Conservation (phyloP, 2,888 invertebrate genomes). For the Lycaena phlaeas region DNA sequence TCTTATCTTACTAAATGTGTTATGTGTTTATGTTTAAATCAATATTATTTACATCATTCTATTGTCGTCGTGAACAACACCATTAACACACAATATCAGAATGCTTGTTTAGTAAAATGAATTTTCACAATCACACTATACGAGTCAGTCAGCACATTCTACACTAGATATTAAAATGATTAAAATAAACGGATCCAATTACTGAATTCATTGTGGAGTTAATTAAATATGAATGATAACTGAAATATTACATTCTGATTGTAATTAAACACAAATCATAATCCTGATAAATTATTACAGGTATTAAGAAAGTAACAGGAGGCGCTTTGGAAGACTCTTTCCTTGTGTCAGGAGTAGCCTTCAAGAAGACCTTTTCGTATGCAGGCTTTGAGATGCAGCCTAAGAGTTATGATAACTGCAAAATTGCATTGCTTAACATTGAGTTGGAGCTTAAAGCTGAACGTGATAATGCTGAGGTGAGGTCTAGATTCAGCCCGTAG, state of each 20-base stretch:
- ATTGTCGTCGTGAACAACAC: too few species aligned
- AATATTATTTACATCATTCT: too few species aligned
- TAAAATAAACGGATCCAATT: slow-evolving; percentile 35
- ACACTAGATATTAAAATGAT: too few species aligned
- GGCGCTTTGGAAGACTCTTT: slow-evolving; percentile 90
- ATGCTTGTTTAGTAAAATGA: too few species aligned
- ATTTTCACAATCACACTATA: too few species aligned
- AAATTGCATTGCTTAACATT: slow-evolving; percentile 96
- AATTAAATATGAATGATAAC: slow-evolving; percentile 17
- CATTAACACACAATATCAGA: too few species aligned
- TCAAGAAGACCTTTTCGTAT: slow-evolving; percentile 99
- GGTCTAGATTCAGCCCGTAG: slow-evolving; percentile 8
- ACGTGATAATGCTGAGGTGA: slow-evolving; percentile 95
- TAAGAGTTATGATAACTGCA: slow-evolving; percentile 90
- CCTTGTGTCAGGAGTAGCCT: slow-evolving; percentile 95
- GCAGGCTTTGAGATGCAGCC: slow-evolving; percentile 99
- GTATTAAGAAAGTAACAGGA: slow-evolving; percentile 95
- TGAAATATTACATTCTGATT: too few species aligned
- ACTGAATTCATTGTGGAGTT: slow-evolving; percentile 26
- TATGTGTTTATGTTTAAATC: too few species aligned
- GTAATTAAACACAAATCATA: not conserved
- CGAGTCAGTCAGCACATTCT: too few species aligned
- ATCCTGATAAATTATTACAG: slow-evolving; percentile 23
- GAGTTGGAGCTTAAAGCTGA: slow-evolving; percentile 98
- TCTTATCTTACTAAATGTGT: too few species aligned